Percentiles rank a stretch among this genome's conserved stretches.
These are phyloP conservation scores for human (Homo sapiens) DNA, from an alignment of 2,113 vertebrate genomes.

Conservation along the genomic window GRCh38 chr15:62873501-62874000, in stretches of 20 bases:
- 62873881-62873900: neutral
- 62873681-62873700: neutral
- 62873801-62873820: neutral
- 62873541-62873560: neutral
- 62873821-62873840: neutral
- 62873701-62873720: neutral
- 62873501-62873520: neutral
- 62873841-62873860: neutral
- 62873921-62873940: neutral
- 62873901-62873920: neutral
- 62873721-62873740: neutral
- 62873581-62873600: neutral
- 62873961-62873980: neutral
- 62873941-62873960: neutral
- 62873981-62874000: neutral
- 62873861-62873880: neutral
- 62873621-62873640: neutral
- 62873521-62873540: neutral
- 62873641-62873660: neutral
- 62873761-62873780: neutral
- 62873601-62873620: neutral
- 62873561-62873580: neutral
- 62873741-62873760: neutral
- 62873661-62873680: neutral
- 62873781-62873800: neutral